Percentiles rank a stretch among this genome's conserved stretches.
phyloP scores from a whole-genome alignment of 1,140 invertebrate species.

The Paramacrobiotus metropolitanus region DNA sequence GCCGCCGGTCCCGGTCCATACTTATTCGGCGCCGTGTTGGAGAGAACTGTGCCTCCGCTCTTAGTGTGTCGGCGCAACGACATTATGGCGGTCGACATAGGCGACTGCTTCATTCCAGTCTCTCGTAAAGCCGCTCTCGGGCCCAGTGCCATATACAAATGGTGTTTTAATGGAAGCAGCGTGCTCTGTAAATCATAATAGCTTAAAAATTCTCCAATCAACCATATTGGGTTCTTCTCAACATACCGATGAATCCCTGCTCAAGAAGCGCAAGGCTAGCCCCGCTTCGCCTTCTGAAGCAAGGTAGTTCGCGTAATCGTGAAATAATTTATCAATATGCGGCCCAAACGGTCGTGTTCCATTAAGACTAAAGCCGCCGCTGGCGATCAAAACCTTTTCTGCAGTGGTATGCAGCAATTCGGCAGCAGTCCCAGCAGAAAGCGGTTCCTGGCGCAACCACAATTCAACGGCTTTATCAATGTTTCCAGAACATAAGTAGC shows the following conservation, averaged over 20 bases:
- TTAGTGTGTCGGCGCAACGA: no score
- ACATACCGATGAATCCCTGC: background rate
- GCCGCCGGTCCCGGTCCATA: no score
- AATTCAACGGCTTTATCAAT: background rate
- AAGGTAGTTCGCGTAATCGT: background rate
- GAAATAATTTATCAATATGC: background rate
- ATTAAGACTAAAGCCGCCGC: background rate
- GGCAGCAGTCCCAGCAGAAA: background rate
- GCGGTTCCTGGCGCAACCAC: background rate
- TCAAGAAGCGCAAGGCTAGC: background rate
- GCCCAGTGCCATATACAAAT: background rate
- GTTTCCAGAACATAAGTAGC: background rate
- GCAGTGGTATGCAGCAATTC: background rate
- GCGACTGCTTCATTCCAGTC: background rate
- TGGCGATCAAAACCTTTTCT: background rate
- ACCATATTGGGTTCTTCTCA: no score
- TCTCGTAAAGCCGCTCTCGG: background rate
- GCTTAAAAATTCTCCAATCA: background rate
- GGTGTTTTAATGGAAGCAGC: background rate
- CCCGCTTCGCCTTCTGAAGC: background rate
- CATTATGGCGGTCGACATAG: no score
- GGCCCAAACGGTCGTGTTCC: background rate
- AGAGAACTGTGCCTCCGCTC: no score
- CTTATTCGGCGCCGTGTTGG: no score
- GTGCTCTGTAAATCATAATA: background rate